Evolutionary conservation across 2,888 invertebrate species (phyloP).

Genomic region (Drosophila vallismaia): DNA sequence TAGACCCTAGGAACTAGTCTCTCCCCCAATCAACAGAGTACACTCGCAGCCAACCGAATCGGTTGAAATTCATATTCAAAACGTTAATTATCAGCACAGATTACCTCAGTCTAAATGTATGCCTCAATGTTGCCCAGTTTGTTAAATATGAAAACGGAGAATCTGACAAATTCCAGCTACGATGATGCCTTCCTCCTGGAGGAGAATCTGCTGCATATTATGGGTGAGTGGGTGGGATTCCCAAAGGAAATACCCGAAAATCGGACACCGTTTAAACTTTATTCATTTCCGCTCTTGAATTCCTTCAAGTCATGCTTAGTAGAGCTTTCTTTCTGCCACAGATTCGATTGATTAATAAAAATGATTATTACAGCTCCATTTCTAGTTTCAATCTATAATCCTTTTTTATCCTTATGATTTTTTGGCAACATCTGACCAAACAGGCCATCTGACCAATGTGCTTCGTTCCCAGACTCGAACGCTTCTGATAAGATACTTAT

Average conservation of each 20-base stretch:
- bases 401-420: background rate
- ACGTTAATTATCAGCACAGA: conserved; percentile 22
- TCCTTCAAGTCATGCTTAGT: too few relatives aligned
- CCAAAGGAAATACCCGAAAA: too few relatives aligned
- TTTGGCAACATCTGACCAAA: background rate
- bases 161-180: conserved; percentile 77
- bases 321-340: too few relatives aligned
- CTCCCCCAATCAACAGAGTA: background rate
- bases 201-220: conserved; percentile 82
- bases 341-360: too few relatives aligned
- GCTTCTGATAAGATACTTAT: conserved; percentile 63
- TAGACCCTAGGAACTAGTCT: background rate
- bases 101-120: conserved; percentile 55
- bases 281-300: too few relatives aligned
- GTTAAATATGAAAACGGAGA: conserved; percentile 84
- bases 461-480: conserved; percentile 38
- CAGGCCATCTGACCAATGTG: conserved; percentile 11
- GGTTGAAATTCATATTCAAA: conserved; percentile 9
- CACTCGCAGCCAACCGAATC: conserved; percentile 25
- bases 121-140: conserved; percentile 77
- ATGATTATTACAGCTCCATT: too few relatives aligned
- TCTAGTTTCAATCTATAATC: background rate
- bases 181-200: conserved; percentile 82
- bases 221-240: conserved; percentile 71
- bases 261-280: too few relatives aligned